Base-by-base conservation (phyloP, 2,113 vertebrate genomes). In the Malaclemys terrapin region DNA sequence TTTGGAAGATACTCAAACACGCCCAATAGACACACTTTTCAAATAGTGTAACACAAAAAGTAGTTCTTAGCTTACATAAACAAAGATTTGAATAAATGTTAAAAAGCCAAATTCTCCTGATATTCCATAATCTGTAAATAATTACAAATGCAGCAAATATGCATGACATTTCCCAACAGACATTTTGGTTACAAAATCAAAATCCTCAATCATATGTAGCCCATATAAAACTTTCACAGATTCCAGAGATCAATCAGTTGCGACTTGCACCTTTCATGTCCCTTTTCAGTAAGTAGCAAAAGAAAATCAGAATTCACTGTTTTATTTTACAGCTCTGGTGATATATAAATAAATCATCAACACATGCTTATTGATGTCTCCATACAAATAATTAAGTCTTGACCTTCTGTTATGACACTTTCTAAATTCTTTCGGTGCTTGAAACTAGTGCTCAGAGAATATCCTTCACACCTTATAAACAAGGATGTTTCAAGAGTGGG, bases 341-440 rank as follows among this genome's bases (percentile, higher is more conserved):
- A 95, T 95, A 97, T 97, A 98, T 96, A 98, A 98, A 98, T 96
- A 98, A 98, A 97, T 96, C 97, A 98, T 95, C 93, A 14, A 17
- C 87, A 47, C 88, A n/a, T 2, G 35, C 84, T 97, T 97, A 98
- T 90, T 96, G 98, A 98, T 98, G 97, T 94, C 89, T 96, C 91
- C 87, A 91, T 95, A 97, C 98, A 98, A 98, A 98, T 98, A 98
- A 98, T 98, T 98, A 98, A 98, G 97, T 91, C 93, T 95, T 98
- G 98, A 98, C 98, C 98, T 98, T 97, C 97, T 95, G 96, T 98
- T 97, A 95, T 97, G 96, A 97, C 96, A 98, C 97, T 98, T 98
- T 97, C 97, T 98, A 97, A 96, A 95, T 98, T 96, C 98, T 98
- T 84, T 94, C 80, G 93, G 94, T 89, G 50, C 85, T 92, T 75